Evolutionary conservation across 2,113 vertebrate genomes (phyloP).

Genomic region (Pardalotus punctatus): DNA sequence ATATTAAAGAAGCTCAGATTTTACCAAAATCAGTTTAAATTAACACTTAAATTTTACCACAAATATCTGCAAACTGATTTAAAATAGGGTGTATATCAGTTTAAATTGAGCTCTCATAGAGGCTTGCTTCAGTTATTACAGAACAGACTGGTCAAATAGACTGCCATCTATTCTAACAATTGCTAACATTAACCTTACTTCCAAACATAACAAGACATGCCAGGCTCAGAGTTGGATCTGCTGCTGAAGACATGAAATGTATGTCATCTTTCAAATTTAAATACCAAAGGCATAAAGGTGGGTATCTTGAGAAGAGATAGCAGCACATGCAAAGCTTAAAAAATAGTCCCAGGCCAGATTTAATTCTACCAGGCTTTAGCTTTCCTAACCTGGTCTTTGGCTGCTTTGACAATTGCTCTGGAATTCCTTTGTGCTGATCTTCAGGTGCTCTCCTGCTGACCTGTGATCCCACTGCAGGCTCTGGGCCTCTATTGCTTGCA

Average conservation of each 20-base stretch:
- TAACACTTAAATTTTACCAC: background rate
- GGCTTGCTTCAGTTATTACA: background rate
- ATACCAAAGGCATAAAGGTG: background rate
- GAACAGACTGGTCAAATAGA: background rate
- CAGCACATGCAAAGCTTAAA: background rate
- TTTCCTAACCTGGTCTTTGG: background rate
- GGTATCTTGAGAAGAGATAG: background rate
- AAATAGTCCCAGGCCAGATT: background rate
- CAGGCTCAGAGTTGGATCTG: background rate
- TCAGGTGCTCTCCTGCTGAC: background rate
- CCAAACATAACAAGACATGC: background rate
- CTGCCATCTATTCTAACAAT: background rate
- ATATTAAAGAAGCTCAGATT: background rate
- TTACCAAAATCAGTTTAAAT: background rate
- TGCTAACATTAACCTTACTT: background rate
- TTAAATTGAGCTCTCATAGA: background rate
- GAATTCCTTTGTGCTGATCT: background rate
- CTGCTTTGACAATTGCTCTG: background rate
- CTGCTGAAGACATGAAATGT: background rate
- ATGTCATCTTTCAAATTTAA: conserved; percentile 8
- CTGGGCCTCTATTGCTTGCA: background rate
- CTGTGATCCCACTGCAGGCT: background rate
- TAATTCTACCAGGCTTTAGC: background rate
- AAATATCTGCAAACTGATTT: background rate
- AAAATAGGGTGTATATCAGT: background rate